Conservation (phyloP, 1,140 invertebrate genomes). For the Macrocentrus cingulum region DNA sequence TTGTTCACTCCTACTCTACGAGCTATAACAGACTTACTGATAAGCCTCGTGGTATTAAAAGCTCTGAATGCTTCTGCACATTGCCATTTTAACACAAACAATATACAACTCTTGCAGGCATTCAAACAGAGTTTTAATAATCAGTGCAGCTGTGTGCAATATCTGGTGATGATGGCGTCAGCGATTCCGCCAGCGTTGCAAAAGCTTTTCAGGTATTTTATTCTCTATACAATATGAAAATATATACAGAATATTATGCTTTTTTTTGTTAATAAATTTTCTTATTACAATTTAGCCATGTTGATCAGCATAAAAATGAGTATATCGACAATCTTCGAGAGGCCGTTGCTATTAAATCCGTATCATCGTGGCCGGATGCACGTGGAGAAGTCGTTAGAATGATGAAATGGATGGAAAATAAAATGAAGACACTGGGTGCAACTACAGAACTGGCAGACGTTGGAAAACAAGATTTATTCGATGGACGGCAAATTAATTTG, state of each 20-base stretch:
- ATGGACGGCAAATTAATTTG: slow-evolving; percentile 73
- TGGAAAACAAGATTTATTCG: slow-evolving; percentile 75
- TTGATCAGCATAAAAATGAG: slow-evolving; percentile 74
- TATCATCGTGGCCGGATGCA: slow-evolving; percentile 87
- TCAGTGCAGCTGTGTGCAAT: too few species aligned
- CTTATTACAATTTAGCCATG: slow-evolving; percentile 64
- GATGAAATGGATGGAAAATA: slow-evolving; percentile 78
- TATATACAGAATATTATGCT: slow-evolving; percentile 4
- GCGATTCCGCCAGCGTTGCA: slow-evolving; percentile 31
- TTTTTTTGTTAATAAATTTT: slow-evolving; percentile 1
- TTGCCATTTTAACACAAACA: too few species aligned
- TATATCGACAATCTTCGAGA: slow-evolving; percentile 83
- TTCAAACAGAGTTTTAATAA: too few species aligned
- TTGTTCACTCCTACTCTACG: too few species aligned
- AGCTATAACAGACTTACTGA: too few species aligned
- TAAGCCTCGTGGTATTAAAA: too few species aligned
- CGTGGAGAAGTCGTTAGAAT: slow-evolving; percentile 74
- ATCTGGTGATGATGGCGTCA: slow-evolving; percentile 30
- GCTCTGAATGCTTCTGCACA: too few species aligned
- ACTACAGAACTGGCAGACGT: slow-evolving; percentile 76
- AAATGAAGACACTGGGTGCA: slow-evolving; percentile 76
- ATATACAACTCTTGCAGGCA: too few species aligned
- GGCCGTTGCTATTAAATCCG: slow-evolving; percentile 91
- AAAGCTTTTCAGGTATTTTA: slow-evolving; percentile 36
- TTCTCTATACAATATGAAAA: too few species aligned